Conservation (phyloP, 2,113 vertebrate species). For the Actenoides lindsayi region DNA sequence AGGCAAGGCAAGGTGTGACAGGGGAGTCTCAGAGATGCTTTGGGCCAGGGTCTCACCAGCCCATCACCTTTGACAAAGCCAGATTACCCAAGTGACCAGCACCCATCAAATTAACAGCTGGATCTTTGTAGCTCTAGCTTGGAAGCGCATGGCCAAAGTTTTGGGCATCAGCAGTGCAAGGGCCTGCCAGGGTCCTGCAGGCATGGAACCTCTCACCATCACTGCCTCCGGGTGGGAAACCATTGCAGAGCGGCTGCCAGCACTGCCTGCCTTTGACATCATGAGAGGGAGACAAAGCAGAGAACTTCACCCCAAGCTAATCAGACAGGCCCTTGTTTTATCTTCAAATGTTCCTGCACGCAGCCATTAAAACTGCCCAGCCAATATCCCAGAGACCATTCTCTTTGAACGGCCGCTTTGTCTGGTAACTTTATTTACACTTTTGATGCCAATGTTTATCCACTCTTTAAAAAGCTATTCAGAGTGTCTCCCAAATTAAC, state of each 20-base stretch:
- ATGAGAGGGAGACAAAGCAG: neutral
- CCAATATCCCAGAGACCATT: constrained; percentile 18
- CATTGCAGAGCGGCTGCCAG: neutral
- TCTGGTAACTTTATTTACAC: constrained; percentile 73
- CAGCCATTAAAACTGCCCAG: neutral
- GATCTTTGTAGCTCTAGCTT: neutral
- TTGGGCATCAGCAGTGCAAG: rapidly evolving
- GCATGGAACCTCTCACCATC: rapidly evolving
- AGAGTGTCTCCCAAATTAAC: constrained; percentile 66
- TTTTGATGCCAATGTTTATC: constrained; percentile 74
- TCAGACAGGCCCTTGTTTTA: neutral
- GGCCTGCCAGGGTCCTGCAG: rapidly evolving
- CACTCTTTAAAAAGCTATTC: constrained; percentile 68
- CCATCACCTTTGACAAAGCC: neutral
- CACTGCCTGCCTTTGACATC: neutral
- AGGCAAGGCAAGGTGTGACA: neutral
- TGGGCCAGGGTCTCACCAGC: neutral
- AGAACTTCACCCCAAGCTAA: neutral
- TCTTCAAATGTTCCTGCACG: constrained; percentile 5
- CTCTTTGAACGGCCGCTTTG: constrained; percentile 60
- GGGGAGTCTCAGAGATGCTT: neutral
- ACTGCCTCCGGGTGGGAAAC: rapidly evolving
- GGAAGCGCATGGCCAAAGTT: rapidly evolving
- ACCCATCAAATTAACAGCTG: neutral
- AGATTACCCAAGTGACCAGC: neutral